Evolutionary conservation across 2,797 vertebrate genomes (phyloP), one percentile per base, ranked within the genome.

Genomic region (Morelia viridis): DNA sequence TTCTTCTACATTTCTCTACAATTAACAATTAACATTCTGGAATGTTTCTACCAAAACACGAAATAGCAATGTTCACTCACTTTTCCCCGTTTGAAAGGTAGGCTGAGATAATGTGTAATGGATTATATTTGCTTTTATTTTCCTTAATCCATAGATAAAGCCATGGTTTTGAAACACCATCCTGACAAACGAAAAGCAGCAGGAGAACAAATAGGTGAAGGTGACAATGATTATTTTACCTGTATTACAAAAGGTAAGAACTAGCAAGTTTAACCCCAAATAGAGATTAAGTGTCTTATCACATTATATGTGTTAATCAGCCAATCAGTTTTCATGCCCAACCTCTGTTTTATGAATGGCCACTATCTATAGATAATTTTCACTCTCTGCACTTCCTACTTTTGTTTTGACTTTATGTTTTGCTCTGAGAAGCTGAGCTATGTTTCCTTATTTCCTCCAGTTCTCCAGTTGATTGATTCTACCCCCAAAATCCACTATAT

Each of bases 111-210:
- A 4, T 41, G 56, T 13, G 8, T 12, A 68, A 13, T 5, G 1
- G 28, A 6, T 17, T 93, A 91, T 93, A 92, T 94, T 83, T 96
- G 68, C 96, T 92, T 15, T 0, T 94, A 61, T 68, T 61, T 11
- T 53, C 96, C 80, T 90, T 10, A 31, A 0, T 94, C 95, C 26
- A 13, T 97, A 99, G 99, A 99, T 97, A 99, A 99, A 98, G 97
- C 98, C 1, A 99, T 99, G 96, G 99, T 99, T 96, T 96, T 99
- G 97, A 99, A 99, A 96, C 99, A 99, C 96, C 99, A 99, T 87
- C 99, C 99, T 2, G 99, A 99, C 97, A 99, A 99, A 95, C 97
- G 99, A 97, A 99, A 99, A 99, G 99, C 99, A 93, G 98, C 98
- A 9, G 99, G 99, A 89, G 99, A 99, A 92, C 98, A 98, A 97